Percentiles rank a stretch among this genome's conserved stretches.
Conservation (phyloP, 2,888 invertebrate species). For the Acrocyrtus sp. region DNA sequence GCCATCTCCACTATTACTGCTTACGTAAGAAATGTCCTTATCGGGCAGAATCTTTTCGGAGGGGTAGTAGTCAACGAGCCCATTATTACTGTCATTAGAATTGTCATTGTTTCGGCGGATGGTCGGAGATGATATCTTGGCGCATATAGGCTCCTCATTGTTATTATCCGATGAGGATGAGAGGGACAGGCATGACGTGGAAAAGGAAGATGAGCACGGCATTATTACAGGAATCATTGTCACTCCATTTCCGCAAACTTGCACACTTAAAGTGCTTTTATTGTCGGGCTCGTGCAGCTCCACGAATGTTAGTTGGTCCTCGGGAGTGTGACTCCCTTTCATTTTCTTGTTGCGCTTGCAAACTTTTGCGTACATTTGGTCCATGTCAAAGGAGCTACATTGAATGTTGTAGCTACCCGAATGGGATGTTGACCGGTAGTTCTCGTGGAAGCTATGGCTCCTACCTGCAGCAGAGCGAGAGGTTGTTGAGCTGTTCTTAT, state of each 20-base stretch:
- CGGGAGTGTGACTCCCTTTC: conserved; percentile 1
- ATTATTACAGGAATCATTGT: conserved; percentile 49
- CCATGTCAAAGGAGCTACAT: conserved; percentile 15
- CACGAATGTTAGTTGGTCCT: not conserved
- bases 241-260: conserved; percentile 44
- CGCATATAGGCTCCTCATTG: conserved; percentile 18
- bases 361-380: conserved; percentile 45
- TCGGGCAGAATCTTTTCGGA: conserved; percentile 39
- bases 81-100: conserved; percentile 11
- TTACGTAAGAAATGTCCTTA: conserved; percentile 32
- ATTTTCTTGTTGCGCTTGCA: conserved; percentile 43
- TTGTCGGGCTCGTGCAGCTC: not conserved
- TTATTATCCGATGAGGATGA: conserved; percentile 48
- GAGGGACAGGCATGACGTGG: conserved; percentile 43
- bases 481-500: conserved; percentile 10
- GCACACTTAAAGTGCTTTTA: conserved; percentile 12
- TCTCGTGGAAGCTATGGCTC: conserved; percentile 47
- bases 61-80: conserved; percentile 20
- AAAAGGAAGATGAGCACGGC: conserved; percentile 41
- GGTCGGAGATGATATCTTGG: conserved; percentile 14
- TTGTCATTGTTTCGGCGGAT: conserved; percentile 8
- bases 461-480: conserved; percentile 18
- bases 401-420: conserved; percentile 26
- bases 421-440: conserved; percentile 18
- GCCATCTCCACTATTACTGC: not conserved